Percentiles rank a stretch among this genome's conserved stretches.
Conservation (phyloP, 2,888 invertebrate genomes). For the Fissipunctia ypsillon region DNA sequence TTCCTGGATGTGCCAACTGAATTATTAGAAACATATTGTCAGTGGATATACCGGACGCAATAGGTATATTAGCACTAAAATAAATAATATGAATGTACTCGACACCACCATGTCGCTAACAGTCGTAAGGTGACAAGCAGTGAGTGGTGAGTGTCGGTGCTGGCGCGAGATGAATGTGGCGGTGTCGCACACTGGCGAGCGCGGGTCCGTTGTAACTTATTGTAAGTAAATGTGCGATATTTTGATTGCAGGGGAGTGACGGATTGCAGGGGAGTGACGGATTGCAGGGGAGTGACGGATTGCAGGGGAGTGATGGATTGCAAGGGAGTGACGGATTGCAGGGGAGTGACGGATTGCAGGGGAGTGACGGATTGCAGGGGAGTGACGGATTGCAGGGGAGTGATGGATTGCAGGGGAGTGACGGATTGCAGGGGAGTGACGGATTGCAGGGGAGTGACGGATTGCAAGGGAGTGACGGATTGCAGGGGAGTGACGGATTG, state of each 20-base stretch:
- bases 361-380: background rate
- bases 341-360: background rate
- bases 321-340: background rate
- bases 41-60: background rate
- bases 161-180: slow-evolving; percentile 39
- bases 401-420: background rate
- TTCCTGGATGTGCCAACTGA: background rate
- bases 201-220: slow-evolving; percentile 18
- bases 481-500: background rate
- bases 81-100: background rate
- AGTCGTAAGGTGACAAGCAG: slow-evolving; percentile 29
- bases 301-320: background rate
- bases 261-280: background rate
- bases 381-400: background rate
- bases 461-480: background rate
- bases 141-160: slow-evolving; percentile 13
- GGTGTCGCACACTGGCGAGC: slow-evolving; percentile 29
- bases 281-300: background rate
- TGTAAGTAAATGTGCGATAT: background rate
- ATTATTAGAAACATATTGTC: background rate
- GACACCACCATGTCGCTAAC: background rate
- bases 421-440: background rate
- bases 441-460: background rate
- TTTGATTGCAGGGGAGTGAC: background rate
- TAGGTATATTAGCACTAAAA: background rate